Percentiles rank a stretch among this genome's conserved stretches.
These are phyloP conservation scores for Altica lythri DNA, from an alignment of 2,888 invertebrate genomes.

Conservation along the genomic window DNA sequence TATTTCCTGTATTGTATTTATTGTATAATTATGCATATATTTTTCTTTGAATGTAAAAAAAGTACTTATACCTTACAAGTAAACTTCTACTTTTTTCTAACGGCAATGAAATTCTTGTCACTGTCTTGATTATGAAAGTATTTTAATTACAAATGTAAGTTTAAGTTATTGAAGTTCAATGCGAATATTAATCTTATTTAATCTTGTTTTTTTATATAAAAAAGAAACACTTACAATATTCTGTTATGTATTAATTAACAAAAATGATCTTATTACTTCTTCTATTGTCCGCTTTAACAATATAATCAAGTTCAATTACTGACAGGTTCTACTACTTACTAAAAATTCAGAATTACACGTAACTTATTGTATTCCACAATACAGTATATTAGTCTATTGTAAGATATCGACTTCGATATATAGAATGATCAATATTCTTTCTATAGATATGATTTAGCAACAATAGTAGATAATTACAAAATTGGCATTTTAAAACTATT, in stretches of 20 bases:
- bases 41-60: too few relatives aligned
- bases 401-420: background rate
- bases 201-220: background rate
- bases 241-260: background rate
- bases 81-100: too few relatives aligned
- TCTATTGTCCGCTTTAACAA: conserved; percentile 1
- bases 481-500: conserved; percentile 3
- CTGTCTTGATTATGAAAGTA: too few relatives aligned
- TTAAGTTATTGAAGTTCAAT: too few relatives aligned
- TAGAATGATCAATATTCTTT: conserved; percentile 4
- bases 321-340: background rate
- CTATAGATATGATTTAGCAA: background rate
- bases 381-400: background rate
- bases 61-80: too few relatives aligned
- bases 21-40: too few relatives aligned
- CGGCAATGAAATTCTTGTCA: too few relatives aligned
- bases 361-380: conserved; percentile 1
- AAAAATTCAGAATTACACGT: conserved; percentile 5
- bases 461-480: conserved; percentile 2
- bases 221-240: too few relatives aligned
- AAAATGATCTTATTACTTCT: background rate
- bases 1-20: too few relatives aligned
- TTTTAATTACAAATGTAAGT: too few relatives aligned
- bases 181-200: background rate
- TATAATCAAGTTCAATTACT: conserved; percentile 6